Percentiles rank a stretch among this genome's conserved stretches.
phyloP scores from a whole-genome alignment of 2,113 vertebrate genomes.

The Myrmecobius fasciatus region DNA sequence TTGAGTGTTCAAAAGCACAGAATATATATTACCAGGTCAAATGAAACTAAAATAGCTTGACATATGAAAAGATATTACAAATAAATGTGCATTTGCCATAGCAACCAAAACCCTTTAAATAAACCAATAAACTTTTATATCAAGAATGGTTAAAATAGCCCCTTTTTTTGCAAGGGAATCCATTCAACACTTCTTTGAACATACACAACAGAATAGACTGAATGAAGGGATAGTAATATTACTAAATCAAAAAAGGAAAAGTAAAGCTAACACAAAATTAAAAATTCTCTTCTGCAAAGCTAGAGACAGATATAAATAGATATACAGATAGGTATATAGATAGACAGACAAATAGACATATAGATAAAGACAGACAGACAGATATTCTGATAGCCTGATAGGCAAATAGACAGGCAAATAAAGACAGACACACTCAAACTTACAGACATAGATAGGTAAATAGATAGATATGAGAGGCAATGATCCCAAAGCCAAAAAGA shows the following conservation, averaged over 20 bases:
- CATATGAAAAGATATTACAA: conserved; percentile 48
- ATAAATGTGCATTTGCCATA: conserved; percentile 16
- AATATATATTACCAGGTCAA: neutral
- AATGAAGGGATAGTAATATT: neutral
- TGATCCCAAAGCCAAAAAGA: neutral
- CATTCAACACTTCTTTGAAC: conserved; percentile 12
- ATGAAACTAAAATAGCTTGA: conserved; percentile 44
- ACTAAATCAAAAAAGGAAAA: conserved; percentile 25
- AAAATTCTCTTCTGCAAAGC: neutral
- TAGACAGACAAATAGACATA: too few species aligned
- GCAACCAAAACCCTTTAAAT: conserved; percentile 30
- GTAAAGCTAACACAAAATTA: neutral
- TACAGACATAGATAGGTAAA: too few species aligned
- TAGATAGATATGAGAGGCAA: neutral
- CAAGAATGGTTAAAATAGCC: neutral
- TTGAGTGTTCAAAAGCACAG: conserved; percentile 10
- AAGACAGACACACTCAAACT: too few species aligned
- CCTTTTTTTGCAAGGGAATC: conserved; percentile 28
- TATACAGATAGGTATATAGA: neutral
- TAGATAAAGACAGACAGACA: too few species aligned
- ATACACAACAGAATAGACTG: neutral
- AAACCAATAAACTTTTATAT: neutral
- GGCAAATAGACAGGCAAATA: too few species aligned
- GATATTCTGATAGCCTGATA: too few species aligned
- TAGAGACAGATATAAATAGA: too few species aligned